Conservation (phyloP, 1,140 invertebrate species). For the Drosophila oshimai region DNA sequence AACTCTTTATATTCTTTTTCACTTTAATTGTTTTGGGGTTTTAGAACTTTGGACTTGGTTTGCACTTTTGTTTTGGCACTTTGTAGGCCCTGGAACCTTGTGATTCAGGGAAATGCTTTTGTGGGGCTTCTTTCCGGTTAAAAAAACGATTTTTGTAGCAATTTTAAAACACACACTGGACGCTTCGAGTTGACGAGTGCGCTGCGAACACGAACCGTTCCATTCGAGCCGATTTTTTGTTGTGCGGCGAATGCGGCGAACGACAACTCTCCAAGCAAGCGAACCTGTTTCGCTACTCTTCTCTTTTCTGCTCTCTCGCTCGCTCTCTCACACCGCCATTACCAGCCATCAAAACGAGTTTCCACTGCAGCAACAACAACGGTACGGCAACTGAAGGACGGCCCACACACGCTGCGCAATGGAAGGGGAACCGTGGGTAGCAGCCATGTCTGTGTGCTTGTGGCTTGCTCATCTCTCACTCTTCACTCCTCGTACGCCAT, state of each 20-base stretch:
- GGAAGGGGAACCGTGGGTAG: conserved; percentile 2
- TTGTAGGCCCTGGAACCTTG: neutral
- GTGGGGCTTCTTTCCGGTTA: conserved; percentile 1
- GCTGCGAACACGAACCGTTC: conserved; percentile 74
- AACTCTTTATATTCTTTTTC: neutral
- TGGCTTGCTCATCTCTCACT: conserved; percentile 18
- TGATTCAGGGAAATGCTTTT: neutral
- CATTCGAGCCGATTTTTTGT: conserved; percentile 82
- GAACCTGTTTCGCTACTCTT: conserved; percentile 66
- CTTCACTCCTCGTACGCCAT: conserved; percentile 53
- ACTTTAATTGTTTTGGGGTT: neutral
- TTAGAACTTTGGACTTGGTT: neutral
- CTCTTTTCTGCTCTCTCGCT: conserved; percentile 16
- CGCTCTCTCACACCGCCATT: conserved; percentile 57
- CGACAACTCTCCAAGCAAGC: conserved; percentile 58
- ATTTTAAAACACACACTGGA: conserved; percentile 34
- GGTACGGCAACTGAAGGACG: conserved; percentile 42
- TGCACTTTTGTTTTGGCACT: conserved; percentile 15
- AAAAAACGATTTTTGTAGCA: neutral
- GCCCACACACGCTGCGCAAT: conserved; percentile 58
- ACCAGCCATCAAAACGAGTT: conserved; percentile 71
- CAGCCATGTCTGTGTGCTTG: conserved; percentile 44
- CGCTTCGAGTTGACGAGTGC: conserved; percentile 30
- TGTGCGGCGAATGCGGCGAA: too few species aligned
- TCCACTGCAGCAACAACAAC: conserved; percentile 16